Conservation (phyloP, 2,113 vertebrate genomes). For the Oceanodroma tethys region DNA sequence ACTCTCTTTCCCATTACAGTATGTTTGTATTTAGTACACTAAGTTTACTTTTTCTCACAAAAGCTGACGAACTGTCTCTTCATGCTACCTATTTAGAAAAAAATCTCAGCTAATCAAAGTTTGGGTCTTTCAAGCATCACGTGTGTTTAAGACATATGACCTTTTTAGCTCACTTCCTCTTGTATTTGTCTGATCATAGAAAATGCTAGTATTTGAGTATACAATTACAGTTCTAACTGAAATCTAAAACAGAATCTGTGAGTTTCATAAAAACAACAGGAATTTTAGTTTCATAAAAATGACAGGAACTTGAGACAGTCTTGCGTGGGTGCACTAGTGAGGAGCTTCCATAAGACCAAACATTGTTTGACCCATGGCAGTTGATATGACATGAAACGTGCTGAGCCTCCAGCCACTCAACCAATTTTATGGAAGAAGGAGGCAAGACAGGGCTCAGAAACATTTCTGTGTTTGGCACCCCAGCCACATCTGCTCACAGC, state of each 20-base stretch:
- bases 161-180: background rate
- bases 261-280: background rate
- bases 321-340: background rate
- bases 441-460: background rate
- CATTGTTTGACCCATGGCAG: background rate
- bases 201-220: background rate
- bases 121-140: background rate
- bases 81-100: background rate
- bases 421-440: background rate
- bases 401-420: background rate
- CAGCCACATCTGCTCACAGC: background rate
- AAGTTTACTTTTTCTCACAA: background rate
- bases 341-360: background rate
- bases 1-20: background rate
- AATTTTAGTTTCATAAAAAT: background rate
- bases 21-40: background rate
- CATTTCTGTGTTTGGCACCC: fast-evolving
- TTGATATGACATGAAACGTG: background rate
- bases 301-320: background rate
- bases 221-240: background rate
- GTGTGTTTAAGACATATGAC: background rate
- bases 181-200: background rate
- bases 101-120: background rate
- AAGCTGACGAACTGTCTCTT: background rate
- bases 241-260: background rate